Evolutionary conservation across 1,140 invertebrate species (phyloP).

Genomic region (Ditylenchus dipsaci): DNA sequence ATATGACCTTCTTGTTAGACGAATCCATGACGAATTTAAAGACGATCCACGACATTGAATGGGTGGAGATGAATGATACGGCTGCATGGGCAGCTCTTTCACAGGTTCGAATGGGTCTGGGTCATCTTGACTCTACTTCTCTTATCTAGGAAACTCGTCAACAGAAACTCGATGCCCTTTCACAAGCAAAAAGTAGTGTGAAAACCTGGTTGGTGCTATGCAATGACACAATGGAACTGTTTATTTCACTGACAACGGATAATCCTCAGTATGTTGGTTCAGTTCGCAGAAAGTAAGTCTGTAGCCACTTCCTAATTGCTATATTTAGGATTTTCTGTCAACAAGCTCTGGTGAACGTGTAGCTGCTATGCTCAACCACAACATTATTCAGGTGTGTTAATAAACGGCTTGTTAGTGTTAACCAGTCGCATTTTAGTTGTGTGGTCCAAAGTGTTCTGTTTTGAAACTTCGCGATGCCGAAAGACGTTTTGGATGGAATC

Average conservation of each 20-base stretch:
- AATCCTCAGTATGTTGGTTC: slow-evolving; percentile 68
- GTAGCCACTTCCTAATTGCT: too few species aligned
- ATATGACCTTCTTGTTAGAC: slow-evolving; percentile 85
- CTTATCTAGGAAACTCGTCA: slow-evolving; percentile 40
- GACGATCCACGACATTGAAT: slow-evolving; percentile 88
- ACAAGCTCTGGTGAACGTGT: slow-evolving; percentile 76
- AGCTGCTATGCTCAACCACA: slow-evolving; percentile 93
- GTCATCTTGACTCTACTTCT: not conserved
- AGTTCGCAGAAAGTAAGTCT: too few species aligned
- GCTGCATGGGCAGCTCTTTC: slow-evolving; percentile 33
- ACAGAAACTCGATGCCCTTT: slow-evolving; percentile 62
- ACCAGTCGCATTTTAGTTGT: slow-evolving; percentile 66
- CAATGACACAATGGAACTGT: slow-evolving; percentile 93
- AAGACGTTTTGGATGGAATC: slow-evolving; percentile 89
- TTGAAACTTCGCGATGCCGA: slow-evolving; percentile 89
- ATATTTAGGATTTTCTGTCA: slow-evolving; percentile 72
- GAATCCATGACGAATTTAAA: slow-evolving; percentile 91
- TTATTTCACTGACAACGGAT: slow-evolving; percentile 88
- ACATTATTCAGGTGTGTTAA: slow-evolving; percentile 38
- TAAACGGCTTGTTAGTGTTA: not conserved
- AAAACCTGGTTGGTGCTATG: slow-evolving; percentile 88
- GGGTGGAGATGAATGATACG: slow-evolving; percentile 70
- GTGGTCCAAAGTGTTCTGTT: slow-evolving; percentile 92
- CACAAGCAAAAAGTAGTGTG: slow-evolving; percentile 82
- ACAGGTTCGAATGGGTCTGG: slow-evolving; percentile 4